Base-by-base conservation (phyloP, 1,140 invertebrate genomes). In the Cheumatopsyche charites region DNA sequence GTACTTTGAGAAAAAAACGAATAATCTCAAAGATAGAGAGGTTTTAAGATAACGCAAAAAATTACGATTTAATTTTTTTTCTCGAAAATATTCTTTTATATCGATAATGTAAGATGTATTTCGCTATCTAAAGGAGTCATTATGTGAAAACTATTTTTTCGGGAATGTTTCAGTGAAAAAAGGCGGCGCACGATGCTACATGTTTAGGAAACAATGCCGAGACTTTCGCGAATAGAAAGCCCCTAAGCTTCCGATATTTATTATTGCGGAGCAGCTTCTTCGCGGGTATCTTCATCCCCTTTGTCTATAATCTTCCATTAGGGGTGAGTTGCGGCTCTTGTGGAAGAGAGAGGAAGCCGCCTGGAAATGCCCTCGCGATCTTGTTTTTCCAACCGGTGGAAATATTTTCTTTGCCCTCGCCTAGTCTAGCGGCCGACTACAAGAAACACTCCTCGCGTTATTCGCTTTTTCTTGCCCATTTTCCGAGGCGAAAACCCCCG, bases 221-320 rank as follows among this genome's bases (percentile, higher is more conserved):
- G 15, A 0, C 19, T 52, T 52, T 19, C 47, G 47, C 15, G 47
- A 58, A 25, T n/a, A 58, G 23, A 58, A 21, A 58, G 12, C 17
- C 19, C 29, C 25, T 58, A 70, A 73, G 67, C 62, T 41, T 70
- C 67, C 72, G 45, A 73, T 73, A 73, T 73, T 73, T 73, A 73
- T 73, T 66, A 70, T 29, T 55, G 62, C 62, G 65, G 61, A 11
- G n/a, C 13, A 45, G 47, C 67, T 73, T 47, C 67, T 62, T 70
- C 21, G 21, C 12, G 15, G 62, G 9, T 66, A 61, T 70, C 62
- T 67, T 62, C 61, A 47, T 70, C 49, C 21, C 62, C 41, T 73
- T 67, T 69, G 72, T 73, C 62, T 67, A 66, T 70, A 67, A 73
- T 73, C 65, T 66, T 52, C 62, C 19, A 71, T 58, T 55, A 65